Base-by-base conservation (phyloP, 2,888 invertebrate species). In the Salticus scenicus region DNA sequence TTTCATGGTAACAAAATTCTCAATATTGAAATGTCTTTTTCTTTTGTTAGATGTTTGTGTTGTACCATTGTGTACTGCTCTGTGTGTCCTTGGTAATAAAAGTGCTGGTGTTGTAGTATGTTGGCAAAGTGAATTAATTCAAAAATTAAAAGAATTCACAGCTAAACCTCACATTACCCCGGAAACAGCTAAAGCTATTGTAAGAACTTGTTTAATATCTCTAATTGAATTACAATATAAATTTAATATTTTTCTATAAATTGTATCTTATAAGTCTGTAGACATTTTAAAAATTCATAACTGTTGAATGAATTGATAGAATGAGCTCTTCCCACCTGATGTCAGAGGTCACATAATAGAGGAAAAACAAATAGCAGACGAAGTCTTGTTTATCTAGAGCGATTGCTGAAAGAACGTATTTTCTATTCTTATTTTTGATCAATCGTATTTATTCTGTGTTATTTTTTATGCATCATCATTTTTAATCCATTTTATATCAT, bases 31-130 rank as follows among this genome's bases (percentile, higher is more conserved):
- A 14, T 27, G 24, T 1, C 24, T 63, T 12, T 63, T 12, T 4
- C 14, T 37, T 37, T 37, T 10, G 4, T 78, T 76, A 89, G 90
- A 87, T 71, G 78, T 77, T 1, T 87, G 89, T 73, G 90, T 90
- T 24, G 88, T 89, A 28, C 92, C 94, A 10, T 92, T 96, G 47
- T 95, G 95, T 90, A 95, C 95, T 91, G 94, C 95, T 0, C 91
- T 96, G 20, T 95, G 95, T 1, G 95, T 95, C 0, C 94, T 96
- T 71, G 95, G 95, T 20, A 94, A 94, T 87, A 92, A 93, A 73
- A 92, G 93, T 89, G 92, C 93, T 10, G 93, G 93, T 88, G 93
- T 93, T 27, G 90, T 94, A 30, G 91, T 93, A 63, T 92, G 93
- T 1, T 92, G 94, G 80, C 91, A 94, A 7, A 93, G 93, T 5